Base-by-base conservation (phyloP, 1,140 invertebrate genomes). In the Heliconius congener region DNA sequence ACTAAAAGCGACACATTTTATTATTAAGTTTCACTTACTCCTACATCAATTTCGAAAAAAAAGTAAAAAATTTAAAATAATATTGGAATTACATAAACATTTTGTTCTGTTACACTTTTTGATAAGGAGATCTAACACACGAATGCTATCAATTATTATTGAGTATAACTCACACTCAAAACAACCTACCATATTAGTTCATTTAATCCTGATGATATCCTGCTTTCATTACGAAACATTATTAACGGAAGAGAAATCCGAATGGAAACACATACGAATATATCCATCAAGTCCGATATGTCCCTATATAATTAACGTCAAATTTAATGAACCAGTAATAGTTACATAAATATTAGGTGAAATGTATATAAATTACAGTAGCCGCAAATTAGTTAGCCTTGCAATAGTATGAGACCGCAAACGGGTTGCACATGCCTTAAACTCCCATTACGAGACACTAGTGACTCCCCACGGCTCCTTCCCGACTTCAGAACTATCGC, bases 361-460 rank as follows among this genome's bases (percentile, higher is more conserved):
- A 78, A 73, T 78, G 71, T 60, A 55, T 77, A 81, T 83, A 83
- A 79, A 83, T 83, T 81, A 78, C 55, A 18, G 27, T 73, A 30
- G 23, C 84, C 84, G 77, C 82, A 85, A 85, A 85, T 85, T 83
- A 83, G 84, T 85, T 83, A 80, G 79, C 78, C 80, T 81, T 82
- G 81, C 74, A 74, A 83, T 81, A 76, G 73, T 73, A 78, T 57
- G 78, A 57, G 52, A 82, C 84, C 84, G 73, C 81, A 82, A 84
- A 82, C 78, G 75, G 80, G 55, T 73, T 81, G 76, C 75, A 80
- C 73, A 75, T 42, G 77, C 79, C 79, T 83, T 81, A 78, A 79
- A 81, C 73, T 76, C 60, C 75, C 79, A 74, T 81, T 77, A 74
- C 74, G 75, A 77, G 75, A 74, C 73, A 81, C 76, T 57, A 80